Base-by-base conservation (phyloP, 2,797 vertebrate species). In the Vipera ursinii region DNA sequence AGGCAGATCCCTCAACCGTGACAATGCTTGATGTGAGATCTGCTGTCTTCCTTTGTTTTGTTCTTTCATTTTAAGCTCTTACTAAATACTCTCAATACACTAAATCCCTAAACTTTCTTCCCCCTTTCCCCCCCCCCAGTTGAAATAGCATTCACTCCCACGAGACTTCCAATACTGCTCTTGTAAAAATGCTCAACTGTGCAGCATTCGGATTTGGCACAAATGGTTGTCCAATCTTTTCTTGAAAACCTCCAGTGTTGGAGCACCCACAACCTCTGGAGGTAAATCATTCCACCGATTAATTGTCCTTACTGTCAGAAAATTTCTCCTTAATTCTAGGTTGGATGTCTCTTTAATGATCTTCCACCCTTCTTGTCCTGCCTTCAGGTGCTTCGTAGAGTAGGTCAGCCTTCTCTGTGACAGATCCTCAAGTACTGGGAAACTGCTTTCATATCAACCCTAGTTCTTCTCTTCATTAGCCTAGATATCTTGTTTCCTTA, bases 1-100 rank as follows among this genome's bases (percentile, higher is more conserved):
- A 90, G 53, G 60, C 82, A 92, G 92, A 57, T 90, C 59, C 57
- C 86, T 89, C 89, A 86, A 86, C 78, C 48, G 17, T 44, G 73
- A 69, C 53, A 8, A 57, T 4, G 26, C 60, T 51, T 69, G 78
- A 57, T 90, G 88, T 24, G 26, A 90, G 10, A 38, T 82, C 32
- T 86, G 51, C 38, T 61, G 10, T 59, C 90, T 61, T 22, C 14
- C 82, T n/a, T 63, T 87, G 17, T 63, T 44, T 48, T 48, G 57
- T 20, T n/a, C 60, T 61, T 56, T 88, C 48, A 6, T 9, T 92
- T 87, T 59, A 69, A 90, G 88, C 60, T 55, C 26, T 24, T n/a
- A 61, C 88, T 92, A 65, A 57, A 38, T 55, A 65, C 56, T 32
- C 44, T 32, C 57, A 38, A 57, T 90, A 22, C 32, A 89, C 51